Percentiles rank a stretch among this genome's conserved stretches.
Evolutionary conservation across 2,113 vertebrate species (phyloP).

Genomic region (Neolamprologus tretocephalus): DNA sequence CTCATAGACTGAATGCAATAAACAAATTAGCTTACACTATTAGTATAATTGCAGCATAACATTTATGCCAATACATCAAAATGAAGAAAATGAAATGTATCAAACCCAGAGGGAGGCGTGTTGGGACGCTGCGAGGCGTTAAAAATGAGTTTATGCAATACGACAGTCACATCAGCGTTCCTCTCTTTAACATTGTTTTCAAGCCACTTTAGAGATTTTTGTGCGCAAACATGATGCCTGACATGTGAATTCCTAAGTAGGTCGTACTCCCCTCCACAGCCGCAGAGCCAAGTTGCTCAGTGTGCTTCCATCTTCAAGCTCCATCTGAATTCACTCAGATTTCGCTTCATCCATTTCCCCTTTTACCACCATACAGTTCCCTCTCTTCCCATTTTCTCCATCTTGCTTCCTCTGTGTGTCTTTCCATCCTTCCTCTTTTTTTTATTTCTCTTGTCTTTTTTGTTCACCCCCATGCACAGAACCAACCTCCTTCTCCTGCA

Average conservation of each 20-base stretch:
- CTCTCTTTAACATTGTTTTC: background rate
- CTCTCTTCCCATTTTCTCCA: slow-evolving; percentile 14
- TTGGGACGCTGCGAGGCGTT: background rate
- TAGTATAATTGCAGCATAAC: background rate
- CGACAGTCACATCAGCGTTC: background rate
- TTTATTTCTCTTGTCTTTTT: background rate
- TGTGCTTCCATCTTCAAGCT: slow-evolving; percentile 24
- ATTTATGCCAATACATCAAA: background rate
- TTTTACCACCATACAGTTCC: slow-evolving; percentile 3
- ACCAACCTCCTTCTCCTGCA: background rate
- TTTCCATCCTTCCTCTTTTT: background rate
- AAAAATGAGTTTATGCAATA: background rate
- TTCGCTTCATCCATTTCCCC: slow-evolving; percentile 25
- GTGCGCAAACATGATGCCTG: background rate
- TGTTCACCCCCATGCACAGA: background rate
- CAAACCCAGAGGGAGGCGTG: background rate
- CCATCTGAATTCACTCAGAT: slow-evolving; percentile 1
- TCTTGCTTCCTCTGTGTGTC: background rate
- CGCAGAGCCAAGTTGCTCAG: slow-evolving; percentile 2
- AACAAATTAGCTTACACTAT: background rate
- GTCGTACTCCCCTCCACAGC: slow-evolving; percentile 21
- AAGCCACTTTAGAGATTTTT: background rate
- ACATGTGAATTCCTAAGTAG: slow-evolving; percentile 41
- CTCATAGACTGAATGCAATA: background rate
- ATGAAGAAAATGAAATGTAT: background rate